These are phyloP conservation scores for Drosophila novamexicana DNA, from an alignment of 1,140 invertebrate species.

Conservation along the genomic window DNA sequence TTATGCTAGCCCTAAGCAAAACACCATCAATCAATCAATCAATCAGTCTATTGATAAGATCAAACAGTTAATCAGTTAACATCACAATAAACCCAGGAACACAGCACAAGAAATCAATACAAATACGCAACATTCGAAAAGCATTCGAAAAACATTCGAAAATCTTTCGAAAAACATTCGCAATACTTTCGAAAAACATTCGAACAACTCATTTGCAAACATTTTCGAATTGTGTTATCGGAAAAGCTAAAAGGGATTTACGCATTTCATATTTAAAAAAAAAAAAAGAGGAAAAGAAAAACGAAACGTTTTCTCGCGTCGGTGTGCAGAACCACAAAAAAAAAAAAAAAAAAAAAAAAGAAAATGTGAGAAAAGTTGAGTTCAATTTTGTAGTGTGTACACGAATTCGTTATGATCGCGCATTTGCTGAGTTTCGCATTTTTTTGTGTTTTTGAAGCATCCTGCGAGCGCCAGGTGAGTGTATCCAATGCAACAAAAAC, in stretches of 20 bases:
- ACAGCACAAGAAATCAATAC: slow-evolving; percentile 29
- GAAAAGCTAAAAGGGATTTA: slow-evolving; percentile 84
- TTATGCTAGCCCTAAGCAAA: slow-evolving; percentile 10
- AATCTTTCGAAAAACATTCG: slow-evolving; percentile 43
- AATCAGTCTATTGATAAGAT: background rate
- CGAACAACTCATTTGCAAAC: slow-evolving; percentile 63
- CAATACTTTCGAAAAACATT: slow-evolving; percentile 50
- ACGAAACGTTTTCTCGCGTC: slow-evolving; percentile 45
- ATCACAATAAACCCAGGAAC: slow-evolving; percentile 24
- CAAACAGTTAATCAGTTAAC: background rate
- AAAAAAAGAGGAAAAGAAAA: slow-evolving; percentile 27
- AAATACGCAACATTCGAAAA: slow-evolving; percentile 47
- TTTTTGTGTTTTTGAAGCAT: slow-evolving; percentile 50
- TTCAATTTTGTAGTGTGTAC: slow-evolving; percentile 46
- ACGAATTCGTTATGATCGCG: slow-evolving; percentile 24
- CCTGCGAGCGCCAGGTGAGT: slow-evolving; percentile 80
- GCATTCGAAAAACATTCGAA: slow-evolving; percentile 52
- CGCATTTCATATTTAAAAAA: slow-evolving; percentile 56
- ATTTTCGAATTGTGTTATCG: slow-evolving; percentile 75
- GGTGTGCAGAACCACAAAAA: slow-evolving; percentile 28
- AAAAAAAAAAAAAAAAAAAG: slow-evolving; percentile 16
- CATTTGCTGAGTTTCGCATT: slow-evolving; percentile 56
- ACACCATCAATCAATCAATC: background rate
- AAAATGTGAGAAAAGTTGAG: slow-evolving; percentile 34
- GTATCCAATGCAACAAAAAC: slow-evolving; percentile 58